phyloP scores from a whole-genome alignment of 2,888 invertebrate genomes.

The Platypus cylindrus region DNA sequence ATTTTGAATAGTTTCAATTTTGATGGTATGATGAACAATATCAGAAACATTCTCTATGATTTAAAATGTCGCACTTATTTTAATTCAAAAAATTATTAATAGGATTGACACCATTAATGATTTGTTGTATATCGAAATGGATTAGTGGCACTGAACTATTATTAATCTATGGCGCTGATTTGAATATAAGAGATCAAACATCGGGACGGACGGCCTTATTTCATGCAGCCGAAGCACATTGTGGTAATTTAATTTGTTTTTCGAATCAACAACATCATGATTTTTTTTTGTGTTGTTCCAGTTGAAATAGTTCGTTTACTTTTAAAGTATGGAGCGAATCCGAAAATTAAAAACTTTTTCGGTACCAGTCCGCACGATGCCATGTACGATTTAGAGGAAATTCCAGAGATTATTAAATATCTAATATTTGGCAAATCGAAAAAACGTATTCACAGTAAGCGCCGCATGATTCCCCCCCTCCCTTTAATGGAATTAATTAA shows the following conservation, averaged over 20 bases:
- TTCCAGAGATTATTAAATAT: conserved; percentile 22
- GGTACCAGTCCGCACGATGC: conserved; percentile 36
- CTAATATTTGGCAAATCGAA: conserved; percentile 22
- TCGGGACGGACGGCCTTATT: conserved; percentile 41
- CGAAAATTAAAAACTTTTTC: conserved; percentile 35
- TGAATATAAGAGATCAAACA: conserved; percentile 34
- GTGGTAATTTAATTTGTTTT: conserved; percentile 23
- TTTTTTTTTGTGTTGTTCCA: conserved; percentile 22
- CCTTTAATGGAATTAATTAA: not conserved
- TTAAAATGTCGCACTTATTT: not conserved
- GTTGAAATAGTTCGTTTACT: conserved; percentile 35
- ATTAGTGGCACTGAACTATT: conserved; percentile 30
- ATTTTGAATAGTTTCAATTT: conserved; percentile 23
- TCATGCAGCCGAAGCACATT: conserved; percentile 34
- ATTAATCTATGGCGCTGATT: conserved; percentile 26
- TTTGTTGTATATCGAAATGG: conserved; percentile 33
- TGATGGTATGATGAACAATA: conserved; percentile 21
- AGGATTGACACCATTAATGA: conserved; percentile 42
- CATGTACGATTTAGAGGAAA: conserved; percentile 33
- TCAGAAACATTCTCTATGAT: not conserved
- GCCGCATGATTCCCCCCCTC: not conserved
- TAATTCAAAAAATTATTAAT: conserved; percentile 10
- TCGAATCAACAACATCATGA: not conserved
- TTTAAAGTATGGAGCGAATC: conserved; percentile 36
- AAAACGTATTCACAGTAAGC: conserved; percentile 12